phyloP scores from a whole-genome alignment of 2,797 vertebrate species.

The Paramormyrops hopkinsi region DNA sequence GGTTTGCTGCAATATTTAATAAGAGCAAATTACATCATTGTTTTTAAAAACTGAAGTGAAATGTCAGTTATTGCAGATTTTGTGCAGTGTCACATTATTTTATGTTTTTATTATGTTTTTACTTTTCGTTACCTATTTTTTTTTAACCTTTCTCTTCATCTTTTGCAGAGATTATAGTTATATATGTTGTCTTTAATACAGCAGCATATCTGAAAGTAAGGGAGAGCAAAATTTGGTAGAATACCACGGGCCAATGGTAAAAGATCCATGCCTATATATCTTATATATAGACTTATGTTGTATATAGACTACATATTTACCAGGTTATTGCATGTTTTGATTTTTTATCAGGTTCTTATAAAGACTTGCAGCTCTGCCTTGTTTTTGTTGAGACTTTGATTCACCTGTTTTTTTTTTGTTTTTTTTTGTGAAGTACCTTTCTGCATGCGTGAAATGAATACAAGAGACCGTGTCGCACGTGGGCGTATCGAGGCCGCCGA shows the following conservation, averaged over 20 bases:
- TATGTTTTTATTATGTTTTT: background rate
- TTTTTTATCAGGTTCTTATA: background rate
- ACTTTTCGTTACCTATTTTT: background rate
- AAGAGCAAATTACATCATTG: background rate
- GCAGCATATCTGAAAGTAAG: background rate
- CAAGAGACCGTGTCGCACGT: background rate
- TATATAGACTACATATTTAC: background rate
- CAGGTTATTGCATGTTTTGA: background rate
- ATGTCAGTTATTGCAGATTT: background rate
- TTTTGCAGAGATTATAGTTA: background rate
- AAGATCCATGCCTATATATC: background rate
- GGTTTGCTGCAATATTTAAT: background rate
- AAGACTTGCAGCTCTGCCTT: background rate
- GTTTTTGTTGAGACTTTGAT: background rate
- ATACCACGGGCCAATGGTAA: background rate
- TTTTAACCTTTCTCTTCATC: background rate
- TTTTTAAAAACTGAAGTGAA: background rate
- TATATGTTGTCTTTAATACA: background rate
- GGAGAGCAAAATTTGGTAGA: background rate
- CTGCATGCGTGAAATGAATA: background rate
- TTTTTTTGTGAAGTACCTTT: background rate
- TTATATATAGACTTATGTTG: background rate
- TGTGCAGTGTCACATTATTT: background rate
- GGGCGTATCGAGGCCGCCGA: background rate
- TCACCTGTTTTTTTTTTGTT: background rate